phyloP scores from a whole-genome alignment of 2,797 vertebrate genomes.

The Syndactyla subalaris region DNA sequence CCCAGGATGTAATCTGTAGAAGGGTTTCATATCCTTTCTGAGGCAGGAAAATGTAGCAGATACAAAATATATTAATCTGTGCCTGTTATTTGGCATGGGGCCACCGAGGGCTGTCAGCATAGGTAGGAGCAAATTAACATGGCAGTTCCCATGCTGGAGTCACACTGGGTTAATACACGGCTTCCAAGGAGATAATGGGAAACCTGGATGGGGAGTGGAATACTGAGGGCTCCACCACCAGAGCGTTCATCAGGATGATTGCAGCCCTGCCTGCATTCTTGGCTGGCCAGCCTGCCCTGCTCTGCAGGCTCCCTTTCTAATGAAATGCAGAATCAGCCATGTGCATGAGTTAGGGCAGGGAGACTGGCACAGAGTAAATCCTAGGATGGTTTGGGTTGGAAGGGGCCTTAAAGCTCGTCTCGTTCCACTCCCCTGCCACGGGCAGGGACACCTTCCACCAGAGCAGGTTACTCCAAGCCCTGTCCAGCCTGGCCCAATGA shows the following conservation, averaged over 20 bases:
- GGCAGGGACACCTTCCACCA: neutral
- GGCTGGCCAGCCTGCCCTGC: neutral
- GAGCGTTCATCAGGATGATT: neutral
- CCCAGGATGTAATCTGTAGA: neutral
- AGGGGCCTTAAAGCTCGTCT: neutral
- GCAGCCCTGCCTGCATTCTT: neutral
- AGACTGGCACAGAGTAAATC: neutral
- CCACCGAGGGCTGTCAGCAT: neutral
- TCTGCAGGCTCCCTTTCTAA: neutral
- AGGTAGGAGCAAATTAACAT: slow-evolving; percentile 6
- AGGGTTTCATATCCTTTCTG: neutral
- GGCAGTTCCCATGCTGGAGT: neutral
- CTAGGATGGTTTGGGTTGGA: neutral
- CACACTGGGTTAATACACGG: slow-evolving; percentile 10
- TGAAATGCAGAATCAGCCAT: neutral
- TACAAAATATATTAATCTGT: neutral
- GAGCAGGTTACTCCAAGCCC: neutral
- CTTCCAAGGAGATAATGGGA: neutral
- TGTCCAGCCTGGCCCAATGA: neutral
- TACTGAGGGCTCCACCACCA: neutral
- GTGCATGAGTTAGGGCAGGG: neutral
- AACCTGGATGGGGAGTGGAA: neutral
- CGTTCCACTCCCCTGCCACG: neutral
- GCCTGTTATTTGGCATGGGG: neutral
- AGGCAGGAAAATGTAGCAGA: neutral